phyloP scores from a whole-genome alignment of 2,888 invertebrate species.

The Shargacucullia verbasci region DNA sequence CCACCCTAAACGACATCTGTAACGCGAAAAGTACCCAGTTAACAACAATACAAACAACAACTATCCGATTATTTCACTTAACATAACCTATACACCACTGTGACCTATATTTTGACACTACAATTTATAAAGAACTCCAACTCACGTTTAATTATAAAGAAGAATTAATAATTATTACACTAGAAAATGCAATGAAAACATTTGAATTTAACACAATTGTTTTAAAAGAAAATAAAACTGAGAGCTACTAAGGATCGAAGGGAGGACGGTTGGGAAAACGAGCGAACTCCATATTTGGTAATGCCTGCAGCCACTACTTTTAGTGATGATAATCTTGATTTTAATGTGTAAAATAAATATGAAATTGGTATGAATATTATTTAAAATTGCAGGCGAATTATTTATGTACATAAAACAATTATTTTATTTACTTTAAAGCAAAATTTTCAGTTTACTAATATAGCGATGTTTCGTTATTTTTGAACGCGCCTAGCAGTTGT shows the following conservation, averaged over 20 bases:
- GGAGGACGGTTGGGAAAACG: slow-evolving; percentile 90
- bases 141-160: slow-evolving; percentile 82
- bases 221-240: slow-evolving; percentile 83
- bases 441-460: slow-evolving; percentile 52
- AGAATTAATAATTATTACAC: slow-evolving; percentile 79
- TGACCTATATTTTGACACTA: slow-evolving; percentile 88
- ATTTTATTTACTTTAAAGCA: slow-evolving; percentile 34
- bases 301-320: slow-evolving; percentile 88
- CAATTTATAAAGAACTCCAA: slow-evolving; percentile 69
- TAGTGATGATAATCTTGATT: slow-evolving; percentile 71
- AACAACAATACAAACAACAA: slow-evolving; percentile 78
- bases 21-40: slow-evolving; percentile 79
- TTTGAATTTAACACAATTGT: slow-evolving; percentile 81
- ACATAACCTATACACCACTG: slow-evolving; percentile 85
- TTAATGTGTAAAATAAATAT: slow-evolving; percentile 44
- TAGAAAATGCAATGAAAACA: slow-evolving; percentile 85
- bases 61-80: slow-evolving; percentile 75
- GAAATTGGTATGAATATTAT: slow-evolving; percentile 9
- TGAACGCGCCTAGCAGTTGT: slow-evolving; percentile 70
- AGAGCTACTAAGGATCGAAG: slow-evolving; percentile 88
- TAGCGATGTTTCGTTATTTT: slow-evolving; percentile 57
- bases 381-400: slow-evolving; percentile 35
- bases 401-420: slow-evolving; percentile 37
- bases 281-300: slow-evolving; percentile 92
- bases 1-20: slow-evolving; percentile 98